phyloP scores from a whole-genome alignment of 2,113 vertebrate species.

The Embiotoca jacksoni region DNA sequence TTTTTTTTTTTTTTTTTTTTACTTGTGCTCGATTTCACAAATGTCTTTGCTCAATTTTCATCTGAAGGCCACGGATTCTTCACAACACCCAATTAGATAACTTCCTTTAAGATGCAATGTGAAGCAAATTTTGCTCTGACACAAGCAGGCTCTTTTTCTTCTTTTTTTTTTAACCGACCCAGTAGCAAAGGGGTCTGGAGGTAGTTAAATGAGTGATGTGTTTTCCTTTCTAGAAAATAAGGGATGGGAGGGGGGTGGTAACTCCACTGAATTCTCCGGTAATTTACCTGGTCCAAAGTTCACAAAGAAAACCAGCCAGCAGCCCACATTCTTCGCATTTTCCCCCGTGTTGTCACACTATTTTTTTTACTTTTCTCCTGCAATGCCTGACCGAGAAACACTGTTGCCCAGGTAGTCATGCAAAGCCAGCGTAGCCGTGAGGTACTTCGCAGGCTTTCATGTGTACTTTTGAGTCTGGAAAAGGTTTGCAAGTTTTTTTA shows the following conservation, averaged over 20 bases:
- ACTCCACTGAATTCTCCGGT: slow-evolving; percentile 45
- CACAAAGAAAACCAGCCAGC: slow-evolving; percentile 28
- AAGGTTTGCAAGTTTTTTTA: slow-evolving; percentile 53
- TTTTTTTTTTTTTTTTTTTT: not conserved
- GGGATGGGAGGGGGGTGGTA: not conserved
- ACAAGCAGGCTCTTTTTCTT: slow-evolving; percentile 3
- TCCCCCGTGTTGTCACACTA: slow-evolving; percentile 39
- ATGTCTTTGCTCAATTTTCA: not conserved
- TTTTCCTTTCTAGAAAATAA: slow-evolving; percentile 46
- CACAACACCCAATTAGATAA: not conserved
- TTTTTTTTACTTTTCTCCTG: slow-evolving; percentile 36
- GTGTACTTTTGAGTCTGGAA: slow-evolving; percentile 62
- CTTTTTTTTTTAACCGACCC: not conserved
- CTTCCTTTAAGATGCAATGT: not conserved
- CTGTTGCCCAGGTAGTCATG: slow-evolving; percentile 48
- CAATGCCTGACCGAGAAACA: slow-evolving; percentile 18
- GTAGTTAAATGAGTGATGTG: slow-evolving; percentile 46
- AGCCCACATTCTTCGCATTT: slow-evolving; percentile 60
- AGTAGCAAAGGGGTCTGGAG: slow-evolving; percentile 49
- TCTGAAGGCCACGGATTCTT: not conserved
- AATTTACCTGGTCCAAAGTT: slow-evolving; percentile 73
- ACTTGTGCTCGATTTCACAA: not conserved
- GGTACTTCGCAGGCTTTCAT: slow-evolving; percentile 55
- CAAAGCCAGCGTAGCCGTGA: slow-evolving; percentile 33
- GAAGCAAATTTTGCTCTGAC: slow-evolving; percentile 12